Evolutionary conservation across 1,140 invertebrate genomes (phyloP), one percentile per base, ranked within the genome.

Genomic region (Formica exsecta): DNA sequence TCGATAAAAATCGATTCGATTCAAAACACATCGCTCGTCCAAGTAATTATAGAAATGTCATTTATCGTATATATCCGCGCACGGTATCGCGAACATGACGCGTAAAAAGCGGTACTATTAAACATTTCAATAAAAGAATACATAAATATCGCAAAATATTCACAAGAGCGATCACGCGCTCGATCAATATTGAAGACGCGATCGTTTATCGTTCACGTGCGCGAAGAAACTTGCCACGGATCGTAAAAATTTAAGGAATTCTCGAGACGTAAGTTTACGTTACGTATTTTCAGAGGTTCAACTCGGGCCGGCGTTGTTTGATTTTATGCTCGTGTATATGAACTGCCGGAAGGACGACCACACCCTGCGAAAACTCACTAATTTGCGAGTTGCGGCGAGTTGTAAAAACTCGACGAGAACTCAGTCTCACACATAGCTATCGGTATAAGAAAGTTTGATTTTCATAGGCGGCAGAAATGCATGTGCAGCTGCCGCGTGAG

Each of bases 1-100:
- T 83, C 36, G 73, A 83, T 83, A 83, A 74, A 83, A 83, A 74
- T 83, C 79, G 48, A 83, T 61, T 61, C 51, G 36, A 70, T 70
- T 57, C 38, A 57, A 74, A 83, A 61, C 38, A 61, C 54, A 59
- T 51, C 79, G 54, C 57, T 59, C 54, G 68, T 25, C 2, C 79
- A 54, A 74, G 29, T 83, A 83, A 83, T 81, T 81, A 59, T 68
- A 74, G 73, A 54, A 61, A 83, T 38, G 13, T 83, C 68, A 11
- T 51, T 83, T 73, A 51, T 41, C 44, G 73, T 61, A 68, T 68
- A 57, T 74, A 73, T 83, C 44, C 25, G 54, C 54, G 54, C 29
- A 44, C 5, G 19, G 25, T 38, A 57, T 80, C 51, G 51, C 48
- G 64, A 11, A 79, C 29, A n/a, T 51, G 59, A 59, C 36, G 57